A percentile compares a stretch with the other conserved stretches of the same genome.
phyloP scores from a whole-genome alignment of 2,113 vertebrate species.

The Lipophrys pholis region DNA sequence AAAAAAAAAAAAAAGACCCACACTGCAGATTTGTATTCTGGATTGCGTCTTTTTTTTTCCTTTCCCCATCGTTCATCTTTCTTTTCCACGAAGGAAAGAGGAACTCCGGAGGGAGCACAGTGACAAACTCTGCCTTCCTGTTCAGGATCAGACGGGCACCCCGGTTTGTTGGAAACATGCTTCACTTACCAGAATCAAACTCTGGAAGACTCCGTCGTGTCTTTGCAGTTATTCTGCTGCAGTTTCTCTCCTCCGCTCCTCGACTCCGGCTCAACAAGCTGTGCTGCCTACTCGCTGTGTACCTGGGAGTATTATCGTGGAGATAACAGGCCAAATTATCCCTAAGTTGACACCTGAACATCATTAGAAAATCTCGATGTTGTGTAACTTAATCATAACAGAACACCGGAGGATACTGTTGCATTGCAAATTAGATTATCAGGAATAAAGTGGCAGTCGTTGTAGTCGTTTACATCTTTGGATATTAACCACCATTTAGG shows the following conservation, averaged over 20 bases:
- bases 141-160: neutral
- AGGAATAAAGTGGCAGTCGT: neutral
- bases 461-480: neutral
- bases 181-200: slow-evolving; percentile 6
- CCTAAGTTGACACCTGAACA: neutral
- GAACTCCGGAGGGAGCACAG: slow-evolving; percentile 8
- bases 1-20: slow-evolving; percentile 25
- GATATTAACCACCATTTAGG: neutral
- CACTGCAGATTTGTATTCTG: slow-evolving; percentile 22
- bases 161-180: neutral
- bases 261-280: too few species aligned
- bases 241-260: too few species aligned
- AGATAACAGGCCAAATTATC: neutral
- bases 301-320: too few species aligned
- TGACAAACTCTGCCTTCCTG: neutral
- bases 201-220: neutral
- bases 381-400: neutral
- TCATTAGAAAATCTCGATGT: neutral
- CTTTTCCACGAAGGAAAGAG: neutral
- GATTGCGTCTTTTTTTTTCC: slow-evolving; percentile 5
- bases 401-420: neutral
- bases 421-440: neutral
- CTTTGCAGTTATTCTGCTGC: neutral
- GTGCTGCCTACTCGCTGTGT: too few species aligned
- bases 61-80: slow-evolving; percentile 3